Percentiles rank a stretch among this genome's conserved stretches.
Conservation (phyloP, 1,140 invertebrate genomes). For the Sitodiplosis mosellana region DNA sequence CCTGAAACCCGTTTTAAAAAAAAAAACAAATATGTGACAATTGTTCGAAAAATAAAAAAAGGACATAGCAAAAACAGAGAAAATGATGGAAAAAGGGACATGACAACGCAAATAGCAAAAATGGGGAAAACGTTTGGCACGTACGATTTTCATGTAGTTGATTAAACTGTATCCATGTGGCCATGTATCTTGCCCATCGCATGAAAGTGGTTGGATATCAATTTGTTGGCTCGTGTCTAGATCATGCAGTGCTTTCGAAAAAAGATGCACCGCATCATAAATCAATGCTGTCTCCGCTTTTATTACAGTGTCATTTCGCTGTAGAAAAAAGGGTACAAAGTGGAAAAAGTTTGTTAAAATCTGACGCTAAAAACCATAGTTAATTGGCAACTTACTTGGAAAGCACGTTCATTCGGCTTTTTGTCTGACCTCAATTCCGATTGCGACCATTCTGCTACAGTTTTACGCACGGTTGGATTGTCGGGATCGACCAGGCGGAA, state of each 20-base stretch:
- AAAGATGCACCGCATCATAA: slow-evolving; percentile 88
- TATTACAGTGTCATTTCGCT: neutral
- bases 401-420: neutral
- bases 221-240: slow-evolving; percentile 79
- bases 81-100: too few species aligned
- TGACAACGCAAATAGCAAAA: too few species aligned
- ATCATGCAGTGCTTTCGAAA: slow-evolving; percentile 82
- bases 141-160: slow-evolving; percentile 95
- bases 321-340: neutral
- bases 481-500: slow-evolving; percentile 67
- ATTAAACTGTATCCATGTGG: slow-evolving; percentile 84
- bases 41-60: too few species aligned
- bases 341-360: neutral
- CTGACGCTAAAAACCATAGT: neutral
- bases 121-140: too few species aligned
- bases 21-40: too few species aligned
- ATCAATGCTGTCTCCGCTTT: slow-evolving; percentile 83
- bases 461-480: slow-evolving; percentile 47
- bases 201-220: slow-evolving; percentile 70
- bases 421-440: neutral
- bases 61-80: too few species aligned
- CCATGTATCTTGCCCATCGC: slow-evolving; percentile 82
- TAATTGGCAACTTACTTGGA: neutral
- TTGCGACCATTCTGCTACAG: slow-evolving; percentile 54
- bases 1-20: too few species aligned